Conservation (phyloP, 1,140 invertebrate species). For the Musca domestica region DNA sequence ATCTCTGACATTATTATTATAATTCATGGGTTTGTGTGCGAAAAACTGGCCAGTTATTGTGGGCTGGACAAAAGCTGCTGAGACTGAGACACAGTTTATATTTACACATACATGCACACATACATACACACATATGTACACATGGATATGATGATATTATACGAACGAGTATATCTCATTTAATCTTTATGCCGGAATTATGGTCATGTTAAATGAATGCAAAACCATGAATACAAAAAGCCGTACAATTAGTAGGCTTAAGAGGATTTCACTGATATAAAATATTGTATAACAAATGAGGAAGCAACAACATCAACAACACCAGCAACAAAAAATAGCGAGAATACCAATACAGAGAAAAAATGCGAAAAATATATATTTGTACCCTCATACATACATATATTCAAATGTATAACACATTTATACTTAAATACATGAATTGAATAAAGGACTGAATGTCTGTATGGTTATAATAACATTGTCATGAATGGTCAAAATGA, state of each 20-base stretch:
- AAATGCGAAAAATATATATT: neutral
- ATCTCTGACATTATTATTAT: too few relatives aligned
- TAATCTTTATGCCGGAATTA: conserved; percentile 22
- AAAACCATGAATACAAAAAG: conserved; percentile 17
- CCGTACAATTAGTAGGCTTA: conserved; percentile 23
- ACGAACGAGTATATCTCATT: conserved; percentile 1
- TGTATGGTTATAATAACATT: neutral
- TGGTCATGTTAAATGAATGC: conserved; percentile 15
- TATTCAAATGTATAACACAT: too few relatives aligned
- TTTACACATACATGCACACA: too few relatives aligned
- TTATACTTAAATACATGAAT: conserved; percentile 1
- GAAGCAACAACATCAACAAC: neutral
- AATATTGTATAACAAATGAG: conserved; percentile 6
- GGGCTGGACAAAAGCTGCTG: too few relatives aligned
- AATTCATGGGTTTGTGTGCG: too few relatives aligned
- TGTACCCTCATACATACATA: too few relatives aligned
- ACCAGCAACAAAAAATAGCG: neutral
- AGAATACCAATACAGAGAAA: neutral
- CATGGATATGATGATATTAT: too few relatives aligned
- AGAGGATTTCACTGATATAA: conserved; percentile 13
- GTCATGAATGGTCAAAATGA: too few relatives aligned
- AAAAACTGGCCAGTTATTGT: too few relatives aligned
- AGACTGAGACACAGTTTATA: too few relatives aligned
- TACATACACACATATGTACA: too few relatives aligned
- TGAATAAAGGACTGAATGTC: neutral